Evolutionary conservation across 2,888 invertebrate genomes (phyloP).

Genomic region (Acleris sparsana): DNA sequence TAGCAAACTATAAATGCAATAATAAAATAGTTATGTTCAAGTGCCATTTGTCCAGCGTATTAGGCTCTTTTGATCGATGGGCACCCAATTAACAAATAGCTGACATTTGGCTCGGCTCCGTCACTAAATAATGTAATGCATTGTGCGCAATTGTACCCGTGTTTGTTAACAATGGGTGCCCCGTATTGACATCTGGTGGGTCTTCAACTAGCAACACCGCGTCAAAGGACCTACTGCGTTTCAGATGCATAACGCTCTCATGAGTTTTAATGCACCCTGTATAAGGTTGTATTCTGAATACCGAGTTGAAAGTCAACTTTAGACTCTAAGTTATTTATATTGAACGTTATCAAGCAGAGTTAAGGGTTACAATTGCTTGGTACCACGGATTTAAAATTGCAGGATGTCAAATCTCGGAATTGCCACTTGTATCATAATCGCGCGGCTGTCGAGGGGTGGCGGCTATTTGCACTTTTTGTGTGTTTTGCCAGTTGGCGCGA

Average conservation of each 20-base stretch:
- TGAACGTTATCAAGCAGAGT: constrained; percentile 5
- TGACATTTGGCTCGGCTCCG: constrained; percentile 73
- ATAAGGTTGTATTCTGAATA: constrained; percentile 15
- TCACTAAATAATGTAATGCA: constrained; percentile 69
- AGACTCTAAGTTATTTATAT: constrained; percentile 1
- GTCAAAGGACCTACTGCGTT: constrained; percentile 30
- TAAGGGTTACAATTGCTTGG: constrained; percentile 2
- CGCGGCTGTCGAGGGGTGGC: constrained; percentile 54
- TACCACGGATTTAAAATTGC: constrained; percentile 42
- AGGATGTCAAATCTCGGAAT: constrained; percentile 58
- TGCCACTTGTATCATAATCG: constrained; percentile 70
- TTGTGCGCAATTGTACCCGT: constrained; percentile 78
- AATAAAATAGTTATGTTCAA: constrained; percentile 18
- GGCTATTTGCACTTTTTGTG: constrained; percentile 67
- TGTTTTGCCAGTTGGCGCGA: constrained; percentile 63
- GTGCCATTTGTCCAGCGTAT: constrained; percentile 54
- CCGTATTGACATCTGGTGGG: constrained; percentile 73
- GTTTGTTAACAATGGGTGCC: constrained; percentile 77
- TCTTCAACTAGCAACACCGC: constrained; percentile 45
- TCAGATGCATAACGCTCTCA: not conserved
- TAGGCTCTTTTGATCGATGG: constrained; percentile 52
- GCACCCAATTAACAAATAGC: constrained; percentile 74
- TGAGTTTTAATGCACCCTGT: not conserved
- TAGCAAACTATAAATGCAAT: not conserved
- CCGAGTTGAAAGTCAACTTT: not conserved